phyloP scores from a whole-genome alignment of 2,888 invertebrate genomes.

The Corbicula japonica region DNA sequence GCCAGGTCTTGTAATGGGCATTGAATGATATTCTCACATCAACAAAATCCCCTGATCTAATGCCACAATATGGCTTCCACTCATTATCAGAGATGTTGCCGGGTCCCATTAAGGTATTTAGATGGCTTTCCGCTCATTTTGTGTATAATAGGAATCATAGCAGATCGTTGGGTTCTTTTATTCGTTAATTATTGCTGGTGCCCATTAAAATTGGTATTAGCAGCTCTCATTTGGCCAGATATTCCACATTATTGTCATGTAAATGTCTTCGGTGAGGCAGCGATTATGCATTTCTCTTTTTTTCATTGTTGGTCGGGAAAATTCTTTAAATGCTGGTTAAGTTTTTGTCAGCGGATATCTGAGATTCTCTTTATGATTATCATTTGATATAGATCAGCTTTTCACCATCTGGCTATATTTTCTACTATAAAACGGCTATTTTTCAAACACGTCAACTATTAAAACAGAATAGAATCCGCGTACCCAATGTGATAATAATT shows the following conservation, averaged over 20 bases:
- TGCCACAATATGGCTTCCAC: conserved; percentile 26
- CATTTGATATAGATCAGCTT: no score
- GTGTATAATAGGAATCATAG: conserved; percentile 16
- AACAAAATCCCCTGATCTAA: conserved; percentile 18
- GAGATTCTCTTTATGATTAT: no score
- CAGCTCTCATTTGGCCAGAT: background rate
- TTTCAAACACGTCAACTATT: no score
- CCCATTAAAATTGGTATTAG: conserved; percentile 13
- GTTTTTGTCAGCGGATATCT: no score
- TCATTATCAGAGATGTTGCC: conserved; percentile 11
- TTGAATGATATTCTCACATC: conserved; percentile 2
- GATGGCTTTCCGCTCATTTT: conserved; percentile 36
- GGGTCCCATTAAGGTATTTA: conserved; percentile 36
- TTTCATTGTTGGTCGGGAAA: no score
- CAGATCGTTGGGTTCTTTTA: conserved; percentile 22
- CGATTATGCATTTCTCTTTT: no score
- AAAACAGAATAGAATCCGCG: no score
- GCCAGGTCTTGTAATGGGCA: conserved; percentile 5
- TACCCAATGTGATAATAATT: no score
- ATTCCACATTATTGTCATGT: conserved; percentile 12
- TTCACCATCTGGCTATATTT: no score
- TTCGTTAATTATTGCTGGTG: conserved; percentile 21
- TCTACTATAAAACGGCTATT: no score
- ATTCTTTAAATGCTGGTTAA: no score
- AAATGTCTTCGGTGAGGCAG: no score